Percentiles rank a stretch among this genome's conserved stretches.
Evolutionary conservation across 2,888 invertebrate genomes (phyloP).

Genomic region (Nomada hirtipes): DNA sequence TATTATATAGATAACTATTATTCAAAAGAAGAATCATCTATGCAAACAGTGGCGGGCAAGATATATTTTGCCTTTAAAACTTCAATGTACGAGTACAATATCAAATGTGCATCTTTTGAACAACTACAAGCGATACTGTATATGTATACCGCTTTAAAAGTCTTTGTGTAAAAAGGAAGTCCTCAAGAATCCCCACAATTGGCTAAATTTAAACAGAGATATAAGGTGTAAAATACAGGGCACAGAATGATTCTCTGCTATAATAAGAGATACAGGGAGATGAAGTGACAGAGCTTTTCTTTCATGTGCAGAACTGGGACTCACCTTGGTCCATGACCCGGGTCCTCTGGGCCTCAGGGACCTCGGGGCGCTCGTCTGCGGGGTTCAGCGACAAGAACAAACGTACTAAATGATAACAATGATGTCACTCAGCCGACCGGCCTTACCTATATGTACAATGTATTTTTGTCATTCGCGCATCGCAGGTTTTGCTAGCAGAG

Average conservation of each 20-base stretch:
- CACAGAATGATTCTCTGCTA: neutral
- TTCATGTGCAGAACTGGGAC: constrained; percentile 64
- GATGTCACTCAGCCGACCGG: constrained; percentile 80
- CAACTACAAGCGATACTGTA: neutral
- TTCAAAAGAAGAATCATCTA: no score
- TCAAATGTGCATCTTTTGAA: neutral
- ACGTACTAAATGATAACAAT: constrained; percentile 87
- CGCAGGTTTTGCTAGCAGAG: constrained; percentile 68
- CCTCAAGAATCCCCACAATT: constrained; percentile 12
- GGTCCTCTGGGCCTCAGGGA: constrained; percentile 82
- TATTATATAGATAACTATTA: no score
- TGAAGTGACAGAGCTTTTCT: constrained; percentile 27
- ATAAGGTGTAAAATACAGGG: no score
- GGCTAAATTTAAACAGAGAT: no score
- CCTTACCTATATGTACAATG: constrained; percentile 72
- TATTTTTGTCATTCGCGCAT: constrained; percentile 73
- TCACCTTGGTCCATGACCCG: constrained; percentile 85
- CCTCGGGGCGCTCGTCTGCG: constrained; percentile 85
- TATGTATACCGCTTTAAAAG: neutral
- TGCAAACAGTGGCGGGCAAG: no score
- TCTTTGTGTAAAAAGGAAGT: neutral
- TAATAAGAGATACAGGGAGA: neutral
- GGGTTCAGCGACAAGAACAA: constrained; percentile 92
- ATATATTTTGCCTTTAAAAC: no score
- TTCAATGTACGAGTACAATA: neutral